Conservation (phyloP, 2,888 invertebrate species). For the Tetheella fluctuosa region DNA sequence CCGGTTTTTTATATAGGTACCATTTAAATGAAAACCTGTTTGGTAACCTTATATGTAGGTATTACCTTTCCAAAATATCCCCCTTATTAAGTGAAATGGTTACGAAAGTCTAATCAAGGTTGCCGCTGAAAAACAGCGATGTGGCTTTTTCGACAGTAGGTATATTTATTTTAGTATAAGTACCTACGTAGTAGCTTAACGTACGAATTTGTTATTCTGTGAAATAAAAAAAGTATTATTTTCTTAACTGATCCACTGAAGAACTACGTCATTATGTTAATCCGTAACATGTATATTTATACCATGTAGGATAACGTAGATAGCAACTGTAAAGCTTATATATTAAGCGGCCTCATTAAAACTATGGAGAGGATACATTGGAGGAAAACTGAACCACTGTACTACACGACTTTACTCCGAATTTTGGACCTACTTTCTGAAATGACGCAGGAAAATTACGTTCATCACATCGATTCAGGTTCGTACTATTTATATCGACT, state of each 20-base stretch:
- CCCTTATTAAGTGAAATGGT: too few relatives aligned
- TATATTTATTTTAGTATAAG: too few relatives aligned
- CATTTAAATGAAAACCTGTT: too few relatives aligned
- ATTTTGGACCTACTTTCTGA: conserved; percentile 91
- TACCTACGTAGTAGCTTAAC: too few relatives aligned
- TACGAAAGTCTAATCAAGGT: too few relatives aligned
- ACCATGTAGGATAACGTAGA: conserved; percentile 91
- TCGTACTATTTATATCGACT: conserved; percentile 18
- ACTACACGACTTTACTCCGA: conserved; percentile 88
- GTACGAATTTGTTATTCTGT: too few relatives aligned
- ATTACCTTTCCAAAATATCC: too few relatives aligned
- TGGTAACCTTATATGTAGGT: too few relatives aligned
- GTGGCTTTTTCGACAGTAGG: too few relatives aligned
- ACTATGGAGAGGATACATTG: conserved; percentile 90
- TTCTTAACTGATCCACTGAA: not conserved
- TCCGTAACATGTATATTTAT: not conserved
- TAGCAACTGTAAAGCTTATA: conserved; percentile 90
- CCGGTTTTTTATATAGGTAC: too few relatives aligned
- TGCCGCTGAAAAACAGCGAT: too few relatives aligned
- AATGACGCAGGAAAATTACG: conserved; percentile 91
- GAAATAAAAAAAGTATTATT: too few relatives aligned
- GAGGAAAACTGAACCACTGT: conserved; percentile 86
- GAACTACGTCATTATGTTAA: not conserved
- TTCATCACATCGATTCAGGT: conserved; percentile 94
- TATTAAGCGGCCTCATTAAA: conserved; percentile 91